A percentile compares a stretch with the other conserved stretches of the same genome.
Evolutionary conservation across 2,797 vertebrate species (phyloP).

Genomic region (Falco novaeseelandiae): DNA sequence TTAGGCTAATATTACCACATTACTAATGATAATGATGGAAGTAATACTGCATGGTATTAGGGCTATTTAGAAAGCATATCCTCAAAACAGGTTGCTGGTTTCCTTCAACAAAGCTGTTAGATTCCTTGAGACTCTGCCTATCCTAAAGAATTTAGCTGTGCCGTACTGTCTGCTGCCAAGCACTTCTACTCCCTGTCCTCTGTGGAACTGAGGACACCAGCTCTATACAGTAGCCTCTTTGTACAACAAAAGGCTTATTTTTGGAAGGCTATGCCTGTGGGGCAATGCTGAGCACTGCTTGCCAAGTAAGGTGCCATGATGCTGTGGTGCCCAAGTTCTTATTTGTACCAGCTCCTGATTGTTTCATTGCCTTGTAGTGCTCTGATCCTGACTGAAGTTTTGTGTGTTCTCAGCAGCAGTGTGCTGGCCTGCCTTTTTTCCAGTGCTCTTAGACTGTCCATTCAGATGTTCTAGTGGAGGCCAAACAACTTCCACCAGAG

Average conservation of each 20-base stretch:
- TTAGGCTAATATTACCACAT: not conserved
- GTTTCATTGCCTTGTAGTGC: not conserved
- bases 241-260: not conserved
- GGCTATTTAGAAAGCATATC: not conserved
- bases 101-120: not conserved
- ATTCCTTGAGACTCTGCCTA: not conserved
- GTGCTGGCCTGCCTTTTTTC: not conserved
- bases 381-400: not conserved
- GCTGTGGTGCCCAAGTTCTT: not conserved
- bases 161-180: not conserved
- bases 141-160: not conserved
- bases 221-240: not conserved
- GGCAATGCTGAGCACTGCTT: not conserved
- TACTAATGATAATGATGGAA: not conserved
- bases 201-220: not conserved
- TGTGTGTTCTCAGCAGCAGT: not conserved
- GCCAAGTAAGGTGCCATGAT: not conserved
- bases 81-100: not conserved
- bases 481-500: not conserved
- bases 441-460: not conserved
- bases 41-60: not conserved
- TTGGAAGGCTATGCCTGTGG: not conserved
- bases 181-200: not conserved
- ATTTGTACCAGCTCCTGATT: not conserved
- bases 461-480: not conserved